These are phyloP conservation scores for Chaenodraco wilsoni DNA, from an alignment of 2,797 vertebrate genomes.

Conservation along the genomic window DNA sequence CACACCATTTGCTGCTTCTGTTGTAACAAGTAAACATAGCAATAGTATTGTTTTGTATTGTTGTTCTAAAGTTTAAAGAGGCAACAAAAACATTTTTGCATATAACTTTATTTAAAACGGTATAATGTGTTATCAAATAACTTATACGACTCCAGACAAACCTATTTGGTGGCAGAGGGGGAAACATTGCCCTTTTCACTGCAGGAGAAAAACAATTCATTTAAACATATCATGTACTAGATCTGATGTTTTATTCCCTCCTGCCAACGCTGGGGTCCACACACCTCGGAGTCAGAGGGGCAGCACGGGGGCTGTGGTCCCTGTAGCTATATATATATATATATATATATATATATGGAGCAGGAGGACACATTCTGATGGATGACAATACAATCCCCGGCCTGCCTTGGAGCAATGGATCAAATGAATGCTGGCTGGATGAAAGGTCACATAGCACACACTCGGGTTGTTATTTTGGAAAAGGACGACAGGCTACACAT, in stretches of 20 bases:
- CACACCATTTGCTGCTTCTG: no score
- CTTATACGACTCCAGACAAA: no score
- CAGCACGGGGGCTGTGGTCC: slow-evolving; percentile 21
- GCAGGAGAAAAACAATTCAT: no score
- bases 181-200: no score
- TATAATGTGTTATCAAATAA: no score
- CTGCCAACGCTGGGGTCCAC: slow-evolving; percentile 15
- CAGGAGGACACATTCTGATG: slow-evolving; percentile 66
- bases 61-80: no score
- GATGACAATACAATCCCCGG: slow-evolving; percentile 73
- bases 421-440: slow-evolving; percentile 79
- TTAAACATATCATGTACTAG: not conserved
- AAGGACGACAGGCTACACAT: slow-evolving; percentile 76
- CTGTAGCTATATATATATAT: slow-evolving; percentile 45
- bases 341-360: slow-evolving; percentile 43
- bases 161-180: no score
- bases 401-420: slow-evolving; percentile 74
- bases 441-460: slow-evolving; percentile 84
- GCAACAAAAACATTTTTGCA: no score
- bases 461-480: slow-evolving; percentile 84
- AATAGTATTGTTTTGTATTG: no score
- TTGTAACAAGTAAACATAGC: no score
- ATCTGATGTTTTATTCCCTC: slow-evolving; percentile 1
- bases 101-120: no score
- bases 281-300: slow-evolving; percentile 50